Percentiles rank a stretch among this genome's conserved stretches.
Evolutionary conservation across 2,888 invertebrate genomes (phyloP).

Genomic region (Drosophila birchii): DNA sequence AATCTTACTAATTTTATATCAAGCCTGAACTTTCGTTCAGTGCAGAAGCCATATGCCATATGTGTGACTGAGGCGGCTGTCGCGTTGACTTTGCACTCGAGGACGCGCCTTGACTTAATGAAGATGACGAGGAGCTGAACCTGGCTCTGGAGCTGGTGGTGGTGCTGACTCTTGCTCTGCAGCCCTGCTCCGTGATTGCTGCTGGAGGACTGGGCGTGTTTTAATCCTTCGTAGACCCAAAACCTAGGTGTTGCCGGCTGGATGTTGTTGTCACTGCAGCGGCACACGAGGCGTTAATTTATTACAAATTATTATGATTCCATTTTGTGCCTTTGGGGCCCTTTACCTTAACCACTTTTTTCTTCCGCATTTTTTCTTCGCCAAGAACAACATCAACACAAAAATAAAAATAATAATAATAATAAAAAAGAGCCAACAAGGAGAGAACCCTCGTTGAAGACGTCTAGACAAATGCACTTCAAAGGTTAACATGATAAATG

Average conservation of each 20-base stretch:
- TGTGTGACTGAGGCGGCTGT: slow-evolving; percentile 48
- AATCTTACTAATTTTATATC: rapidly evolving
- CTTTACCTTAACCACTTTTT: slow-evolving; percentile 47
- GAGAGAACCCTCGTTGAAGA: slow-evolving; percentile 71
- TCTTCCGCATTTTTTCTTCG: slow-evolving; percentile 45
- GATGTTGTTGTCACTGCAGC: slow-evolving; percentile 49
- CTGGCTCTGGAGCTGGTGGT: slow-evolving; percentile 5
- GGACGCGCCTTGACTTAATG: slow-evolving; percentile 76
- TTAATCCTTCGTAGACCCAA: slow-evolving; percentile 68
- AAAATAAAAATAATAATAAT: slow-evolving; percentile 33
- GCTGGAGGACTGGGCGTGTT: slow-evolving; percentile 59
- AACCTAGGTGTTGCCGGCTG: slow-evolving; percentile 54
- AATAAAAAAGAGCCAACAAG: slow-evolving; percentile 41
- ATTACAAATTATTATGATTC: slow-evolving; percentile 81
- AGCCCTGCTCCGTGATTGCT: slow-evolving; percentile 13
- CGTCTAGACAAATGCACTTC: slow-evolving; percentile 81
- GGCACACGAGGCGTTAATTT: slow-evolving; percentile 75
- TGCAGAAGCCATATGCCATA: slow-evolving; percentile 21
- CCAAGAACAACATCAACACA: slow-evolving; percentile 38
- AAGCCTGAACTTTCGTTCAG: not conserved
- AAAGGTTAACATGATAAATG: slow-evolving; percentile 81
- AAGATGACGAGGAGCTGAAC: slow-evolving; percentile 65
- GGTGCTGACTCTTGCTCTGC: not conserved
- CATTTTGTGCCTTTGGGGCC: slow-evolving; percentile 54
- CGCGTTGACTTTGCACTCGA: slow-evolving; percentile 61